These are phyloP conservation scores for Cassiopea andromeda DNA, from an alignment of 30 jellyfish, hydroid and myxozoan species.

Conservation along the genomic window DNA sequence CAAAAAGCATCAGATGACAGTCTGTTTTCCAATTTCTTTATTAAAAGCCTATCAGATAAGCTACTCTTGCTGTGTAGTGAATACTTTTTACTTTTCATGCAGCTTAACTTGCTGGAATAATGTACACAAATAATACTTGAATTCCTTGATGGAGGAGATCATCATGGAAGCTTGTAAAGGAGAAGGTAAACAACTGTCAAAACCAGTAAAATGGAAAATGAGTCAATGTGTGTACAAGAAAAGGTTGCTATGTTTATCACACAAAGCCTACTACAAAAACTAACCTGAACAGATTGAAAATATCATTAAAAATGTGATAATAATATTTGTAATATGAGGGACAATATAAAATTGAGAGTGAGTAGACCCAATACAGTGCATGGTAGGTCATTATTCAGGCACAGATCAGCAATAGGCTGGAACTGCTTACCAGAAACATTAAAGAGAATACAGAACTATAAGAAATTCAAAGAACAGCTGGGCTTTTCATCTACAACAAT, in stretches of 20 bases:
- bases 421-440: slow-evolving; percentile 27
- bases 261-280: slow-evolving; percentile 18
- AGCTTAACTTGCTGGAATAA: no score
- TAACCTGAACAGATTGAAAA: slow-evolving; percentile 27
- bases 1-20: no score
- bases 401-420: slow-evolving; percentile 37
- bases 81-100: no score
- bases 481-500: slow-evolving; percentile 10
- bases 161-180: background rate
- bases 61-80: no score
- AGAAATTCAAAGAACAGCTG: slow-evolving; percentile 22
- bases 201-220: slow-evolving; percentile 12
- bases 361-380: slow-evolving; percentile 14
- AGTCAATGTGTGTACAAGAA: slow-evolving; percentile 2
- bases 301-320: slow-evolving; percentile 18
- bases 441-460: no score
- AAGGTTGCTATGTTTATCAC: slow-evolving; percentile 16
- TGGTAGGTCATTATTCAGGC: slow-evolving; percentile 17
- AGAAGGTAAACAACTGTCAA: slow-evolving; percentile 13
- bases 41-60: no score
- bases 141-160: no score
- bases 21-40: no score
- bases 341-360: slow-evolving; percentile 21
- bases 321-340: slow-evolving; percentile 26
- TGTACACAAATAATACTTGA: no score